Conservation (phyloP, 2,797 vertebrate genomes). For the Hylomyscus alleni region DNA sequence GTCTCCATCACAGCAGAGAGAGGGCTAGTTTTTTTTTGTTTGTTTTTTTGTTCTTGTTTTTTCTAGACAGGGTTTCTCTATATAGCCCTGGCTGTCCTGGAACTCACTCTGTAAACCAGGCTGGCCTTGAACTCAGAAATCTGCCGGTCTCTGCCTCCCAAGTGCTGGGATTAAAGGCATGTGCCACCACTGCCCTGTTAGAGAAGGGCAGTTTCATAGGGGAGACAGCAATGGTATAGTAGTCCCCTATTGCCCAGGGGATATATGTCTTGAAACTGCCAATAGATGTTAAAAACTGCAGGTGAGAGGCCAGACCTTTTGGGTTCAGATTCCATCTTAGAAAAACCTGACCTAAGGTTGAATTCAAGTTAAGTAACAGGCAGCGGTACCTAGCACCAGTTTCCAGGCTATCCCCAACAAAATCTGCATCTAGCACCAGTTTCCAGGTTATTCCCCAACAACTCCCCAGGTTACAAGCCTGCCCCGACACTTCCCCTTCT, state of each 20-base stretch:
- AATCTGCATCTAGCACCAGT: background rate
- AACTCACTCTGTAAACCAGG: too few species aligned
- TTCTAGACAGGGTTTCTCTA: too few species aligned
- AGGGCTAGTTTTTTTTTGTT: background rate
- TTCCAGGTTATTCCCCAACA: background rate
- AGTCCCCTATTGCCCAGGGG: background rate
- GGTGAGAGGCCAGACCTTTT: background rate
- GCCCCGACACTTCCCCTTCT: background rate
- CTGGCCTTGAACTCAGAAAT: too few species aligned
- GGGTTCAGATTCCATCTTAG: background rate
- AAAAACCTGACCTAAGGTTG: background rate
- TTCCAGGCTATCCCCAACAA: background rate
- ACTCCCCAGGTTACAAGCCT: background rate
- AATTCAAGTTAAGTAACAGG: background rate
- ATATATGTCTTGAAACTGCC: background rate
- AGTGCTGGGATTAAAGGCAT: too few species aligned
- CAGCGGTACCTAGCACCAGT: background rate
- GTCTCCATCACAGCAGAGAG: background rate
- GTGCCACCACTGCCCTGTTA: too few species aligned
- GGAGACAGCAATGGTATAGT: background rate
- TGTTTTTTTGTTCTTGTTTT: too few species aligned
- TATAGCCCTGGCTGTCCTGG: too few species aligned
- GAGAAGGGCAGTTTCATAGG: too few species aligned
- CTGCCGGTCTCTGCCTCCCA: too few species aligned
- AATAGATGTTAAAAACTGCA: background rate